A percentile compares a stretch with the other conserved stretches of the same genome.
phyloP scores from a whole-genome alignment of 2,113 vertebrate genomes.

The Pseudorhombus dupliciocellatus region DNA sequence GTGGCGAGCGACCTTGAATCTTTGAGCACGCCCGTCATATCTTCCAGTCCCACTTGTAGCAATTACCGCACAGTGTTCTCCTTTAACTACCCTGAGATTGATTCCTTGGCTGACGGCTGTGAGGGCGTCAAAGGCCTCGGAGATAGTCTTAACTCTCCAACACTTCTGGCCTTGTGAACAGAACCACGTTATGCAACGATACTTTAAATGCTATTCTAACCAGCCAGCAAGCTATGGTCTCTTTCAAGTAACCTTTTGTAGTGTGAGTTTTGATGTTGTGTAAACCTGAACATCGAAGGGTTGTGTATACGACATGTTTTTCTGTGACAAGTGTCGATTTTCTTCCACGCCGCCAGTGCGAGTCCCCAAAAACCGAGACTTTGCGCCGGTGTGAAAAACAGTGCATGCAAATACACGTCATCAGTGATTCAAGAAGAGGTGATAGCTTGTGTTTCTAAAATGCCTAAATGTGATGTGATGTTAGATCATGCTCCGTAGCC shows the following conservation, averaged over 20 bases:
- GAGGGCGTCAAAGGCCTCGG: constrained; percentile 79
- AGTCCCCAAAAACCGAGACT: constrained; percentile 76
- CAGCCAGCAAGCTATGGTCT: constrained; percentile 67
- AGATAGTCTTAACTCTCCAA: constrained; percentile 90
- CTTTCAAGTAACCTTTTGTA: constrained; percentile 60
- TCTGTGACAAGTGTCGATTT: constrained; percentile 66
- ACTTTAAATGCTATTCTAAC: constrained; percentile 45
- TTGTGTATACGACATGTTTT: constrained; percentile 62
- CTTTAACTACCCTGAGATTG: constrained; percentile 90
- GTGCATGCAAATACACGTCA: constrained; percentile 88
- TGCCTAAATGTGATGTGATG: constrained; percentile 85
- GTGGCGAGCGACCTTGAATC: constrained; percentile 89
- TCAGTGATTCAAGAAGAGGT: constrained; percentile 47
- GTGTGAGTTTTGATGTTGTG: constrained; percentile 65
- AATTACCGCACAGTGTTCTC: constrained; percentile 89
- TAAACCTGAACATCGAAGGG: constrained; percentile 54
- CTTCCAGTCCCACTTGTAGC: constrained; percentile 90
- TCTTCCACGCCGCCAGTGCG: constrained; percentile 86
- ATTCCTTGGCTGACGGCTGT: constrained; percentile 85
- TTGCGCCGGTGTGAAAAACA: constrained; percentile 85
- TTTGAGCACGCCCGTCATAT: constrained; percentile 88
- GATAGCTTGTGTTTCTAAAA: constrained; percentile 57
- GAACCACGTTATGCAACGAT: constrained; percentile 63
- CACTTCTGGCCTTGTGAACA: constrained; percentile 83
- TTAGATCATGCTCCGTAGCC: constrained; percentile 56